Percentiles rank a stretch among this genome's conserved stretches.
phyloP scores from a whole-genome alignment of 2,888 invertebrate species.

The Polietes domitor region DNA sequence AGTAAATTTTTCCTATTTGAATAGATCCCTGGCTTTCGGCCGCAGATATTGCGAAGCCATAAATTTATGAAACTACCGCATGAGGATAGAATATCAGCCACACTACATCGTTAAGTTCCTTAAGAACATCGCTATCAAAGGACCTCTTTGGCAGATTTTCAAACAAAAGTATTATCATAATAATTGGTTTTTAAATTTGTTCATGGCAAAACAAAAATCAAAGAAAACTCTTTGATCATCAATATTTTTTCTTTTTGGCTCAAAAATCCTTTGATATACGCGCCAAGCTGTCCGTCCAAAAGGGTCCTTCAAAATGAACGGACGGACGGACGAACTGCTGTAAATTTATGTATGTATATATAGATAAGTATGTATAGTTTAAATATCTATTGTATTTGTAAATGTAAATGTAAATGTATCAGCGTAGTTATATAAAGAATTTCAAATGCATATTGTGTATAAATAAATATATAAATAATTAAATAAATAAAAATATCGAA shows the following conservation, averaged over 20 bases:
- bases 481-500: conserved; percentile 3
- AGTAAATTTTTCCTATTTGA: too few relatives aligned
- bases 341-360: conserved; percentile 4
- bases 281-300: background rate
- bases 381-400: conserved; percentile 6
- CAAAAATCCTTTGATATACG: background rate
- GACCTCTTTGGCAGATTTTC: too few relatives aligned
- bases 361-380: background rate
- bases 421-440: conserved; percentile 1
- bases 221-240: background rate
- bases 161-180: too few relatives aligned
- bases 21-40: too few relatives aligned
- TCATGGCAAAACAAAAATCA: too few relatives aligned
- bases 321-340: conserved; percentile 15
- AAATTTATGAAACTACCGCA: background rate
- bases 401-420: conserved; percentile 10
- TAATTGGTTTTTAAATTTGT: too few relatives aligned
- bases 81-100: background rate
- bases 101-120: too few relatives aligned
- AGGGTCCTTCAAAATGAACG: background rate
- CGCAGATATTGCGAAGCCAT: background rate
- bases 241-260: too few relatives aligned
- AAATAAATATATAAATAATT: background rate
- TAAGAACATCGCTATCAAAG: too few relatives aligned
- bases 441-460: background rate